Evolutionary conservation across 1,140 invertebrate genomes (phyloP), one percentile per base, ranked within the genome.

Genomic region (Lucilia sericata): DNA sequence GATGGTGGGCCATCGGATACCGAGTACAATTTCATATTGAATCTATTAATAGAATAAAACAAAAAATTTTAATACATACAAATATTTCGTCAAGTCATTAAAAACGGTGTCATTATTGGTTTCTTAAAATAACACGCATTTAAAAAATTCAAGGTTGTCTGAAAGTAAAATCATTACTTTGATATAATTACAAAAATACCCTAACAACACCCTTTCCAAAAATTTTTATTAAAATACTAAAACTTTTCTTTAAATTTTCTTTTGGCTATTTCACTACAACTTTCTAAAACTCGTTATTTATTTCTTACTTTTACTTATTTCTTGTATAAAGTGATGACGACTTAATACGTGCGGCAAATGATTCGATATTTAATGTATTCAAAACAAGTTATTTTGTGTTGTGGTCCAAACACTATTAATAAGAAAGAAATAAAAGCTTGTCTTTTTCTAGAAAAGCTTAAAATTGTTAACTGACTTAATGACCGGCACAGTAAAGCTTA

Each of bases 1-100:
- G 95, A 95, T 65, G 95, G 95, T 17, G 95, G 95, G 8, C 95
- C 95, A 91, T 96, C 95, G 25, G 94, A 94, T 65, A 96, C 94
- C 21, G 92, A 92, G 87, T 96, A 96, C 19, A 96, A 87, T 87
- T 95, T 95, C 91, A 95, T 92, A 74, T 85, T 91, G 84, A 83
- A 60, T 78, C 84, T 85, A 42, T 36, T n/a, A 74, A 85, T 55
- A 42, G n/a, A 65, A 65, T n/a, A 80, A 25, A 42, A 65, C 76
- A 47, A 83, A 78, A 74, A 49, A 42, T 74, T 55, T 25, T 80
- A 25, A 51, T 14, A n/a, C 17, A 51, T 14, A n/a, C 17, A 47
- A 19, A 25, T 74, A 21, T 30, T 70, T 25, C 13, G 34, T 14
- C 25, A 80, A 76, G 5, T 42, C 78, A 30, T 75, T 76, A 55